Base-by-base conservation (phyloP, 2,888 invertebrate species). In the Poecilobothrus nobilitatus region DNA sequence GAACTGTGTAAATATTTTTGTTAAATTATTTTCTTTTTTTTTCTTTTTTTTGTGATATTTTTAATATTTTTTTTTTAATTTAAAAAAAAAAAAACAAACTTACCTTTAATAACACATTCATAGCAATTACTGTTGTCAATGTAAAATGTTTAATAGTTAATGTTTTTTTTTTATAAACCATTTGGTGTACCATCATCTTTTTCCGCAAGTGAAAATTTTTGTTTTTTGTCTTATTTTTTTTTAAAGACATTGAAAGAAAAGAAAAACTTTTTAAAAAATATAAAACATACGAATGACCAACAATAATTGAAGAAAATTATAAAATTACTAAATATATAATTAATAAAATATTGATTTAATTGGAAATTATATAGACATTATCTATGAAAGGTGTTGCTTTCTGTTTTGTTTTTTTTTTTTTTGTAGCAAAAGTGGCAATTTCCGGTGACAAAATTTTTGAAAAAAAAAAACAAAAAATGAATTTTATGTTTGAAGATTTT, bases 1-100 rank as follows among this genome's bases (percentile, higher is more conserved):
- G 53, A 53, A 53, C 53, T 53, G 53, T 53, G 53, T 53, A 53
- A 53, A 53, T 53, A 53, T 53, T 53, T 53, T 53, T 53, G n/a
- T 53, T 53, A 6, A 15, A 18, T 18, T 27, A 27, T 27, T 27
- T 27, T 27, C 27, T 27, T 27, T 27, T 4, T 27, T 27, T 27
- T 27, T n/a, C n/a, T 27, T 27, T 27, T 27, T 53, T 53, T 53
- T 53, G 53, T 53, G 53, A 12, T 18, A 53, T 53, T 9, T 53
- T 37, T 53, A 53, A 18, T 37, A 18, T 15, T 41, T 41, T 41
- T 41, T 41, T 8, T 41, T 41, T 41, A 41, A 15, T 41, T 53
- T 53, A 53, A 53, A 53, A 53, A 53, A 53, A 53, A 37, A 4
- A 8, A 37, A 37, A 37, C 4, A 53, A 53, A 9, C 12, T 4